Base-by-base conservation (phyloP, 2,888 invertebrate species). In the Tachina grossa region DNA sequence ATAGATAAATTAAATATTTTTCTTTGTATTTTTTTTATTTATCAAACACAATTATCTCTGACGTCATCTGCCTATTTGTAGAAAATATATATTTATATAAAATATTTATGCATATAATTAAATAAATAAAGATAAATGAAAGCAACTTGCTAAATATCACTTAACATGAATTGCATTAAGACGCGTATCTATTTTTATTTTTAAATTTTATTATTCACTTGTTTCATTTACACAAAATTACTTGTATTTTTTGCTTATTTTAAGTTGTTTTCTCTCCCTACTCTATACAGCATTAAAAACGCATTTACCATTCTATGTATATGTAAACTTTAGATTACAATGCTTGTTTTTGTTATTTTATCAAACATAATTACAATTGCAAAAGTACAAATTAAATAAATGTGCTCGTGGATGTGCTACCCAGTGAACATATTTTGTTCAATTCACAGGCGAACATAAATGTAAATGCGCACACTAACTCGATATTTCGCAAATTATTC, bases 201-300 rank as follows among this genome's bases (percentile, higher is more conserved):
- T 31, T 45, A 31, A 31, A 31, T 31, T n/a, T 45, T 41, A 57
- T 66, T 65, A 39, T 57, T 47, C 19, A 53, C 19, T 43, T 41
- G 5, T 71, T 72, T 72, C 22, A 74, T 74, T 84, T 53, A 71
- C 59, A 76, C 22, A 65, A 65, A 76, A 80, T 76, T 84, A 80
- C 47, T 76, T 71, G n/a, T n/a, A n/a, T 61, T 71, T 59, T 13
- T 45, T 57, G 1, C 1, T 6, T 31, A 6, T 31, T 31, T 5
- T 31, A 31, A 16, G 9, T 61, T 69, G 3, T 53, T 43, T n/a
- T n/a, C 41, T 51, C 13, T 31, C 41, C 2, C 53, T 0, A 2
- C 19, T 22, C 14, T 22, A 14, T 19, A 61, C 61, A 1, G 11
- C 41, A 65, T 68, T 59, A 39, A 6, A 61, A 1, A 61, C 19